Base-by-base conservation (phyloP, 1,140 invertebrate genomes). In the Drosophila tsacasi region DNA sequence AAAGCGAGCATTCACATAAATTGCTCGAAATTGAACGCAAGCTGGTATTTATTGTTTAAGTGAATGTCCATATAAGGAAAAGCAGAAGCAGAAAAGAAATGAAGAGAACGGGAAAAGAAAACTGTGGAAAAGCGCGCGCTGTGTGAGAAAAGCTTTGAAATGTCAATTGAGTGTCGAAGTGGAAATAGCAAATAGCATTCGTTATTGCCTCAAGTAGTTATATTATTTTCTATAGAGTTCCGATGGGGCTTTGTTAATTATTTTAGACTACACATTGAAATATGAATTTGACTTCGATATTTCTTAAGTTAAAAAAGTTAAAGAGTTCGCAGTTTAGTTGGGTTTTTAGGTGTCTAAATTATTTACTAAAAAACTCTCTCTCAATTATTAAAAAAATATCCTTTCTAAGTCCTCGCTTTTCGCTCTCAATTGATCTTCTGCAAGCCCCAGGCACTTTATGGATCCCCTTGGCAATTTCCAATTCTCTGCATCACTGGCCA, bases 401-500 rank as follows among this genome's bases (percentile, higher is more conserved):
- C 17, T 21, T 35, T 35, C 13, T 23, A 10, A 40, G 10, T 1
- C 17, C 12, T 27, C 12, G 1, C 3, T 17, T 32, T 32, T 12
- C 5, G 2, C 9, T 17, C 17, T 35, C 35, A 25, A 39, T 62
- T 42, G 25, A 65, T 62, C 25, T 13, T 21, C 6, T 8, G 46
- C 13, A 10, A 4, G 25, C 25, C 35, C n/a, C 5, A 13, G 13
- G n/a, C 37, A 23, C 39, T 59, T 47, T 25, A 32, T 59, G 19
- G 25, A 67, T 77, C 76, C 81, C 57, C 52, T 67, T 67, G 58
- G 64, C 54, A 61, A 73, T 62, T 80, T 68, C 81, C 67, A 68
- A 84, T 68, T 84, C 66, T 67, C 59, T 39, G 61, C 64, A 62
- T 71, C 63, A 68, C 30, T 77, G 82, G 47, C 75, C 66, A 86